phyloP scores from a whole-genome alignment of 2,888 invertebrate species.

The Cosmia pyralina region DNA sequence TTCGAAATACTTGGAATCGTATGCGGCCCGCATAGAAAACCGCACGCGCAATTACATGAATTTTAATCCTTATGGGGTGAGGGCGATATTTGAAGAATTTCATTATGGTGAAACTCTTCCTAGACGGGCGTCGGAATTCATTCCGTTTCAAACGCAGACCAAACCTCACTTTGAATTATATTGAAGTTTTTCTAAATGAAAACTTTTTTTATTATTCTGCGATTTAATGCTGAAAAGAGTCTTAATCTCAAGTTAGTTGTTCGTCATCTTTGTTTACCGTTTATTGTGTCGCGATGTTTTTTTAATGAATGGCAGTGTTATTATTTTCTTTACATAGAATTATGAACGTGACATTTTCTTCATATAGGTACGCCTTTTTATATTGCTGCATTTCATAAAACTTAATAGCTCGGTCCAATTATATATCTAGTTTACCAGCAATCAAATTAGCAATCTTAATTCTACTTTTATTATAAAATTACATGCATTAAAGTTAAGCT shows the following conservation, averaged over 20 bases:
- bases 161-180: constrained; percentile 79
- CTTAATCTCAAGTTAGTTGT: constrained; percentile 60
- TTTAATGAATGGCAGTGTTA: constrained; percentile 19
- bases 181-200: constrained; percentile 81
- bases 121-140: constrained; percentile 81
- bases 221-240: constrained; percentile 71
- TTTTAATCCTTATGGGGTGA: constrained; percentile 81
- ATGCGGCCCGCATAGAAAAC: constrained; percentile 67
- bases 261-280: constrained; percentile 64
- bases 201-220: constrained; percentile 80
- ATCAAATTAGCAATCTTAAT: constrained; percentile 28
- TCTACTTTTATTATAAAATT: constrained; percentile 31
- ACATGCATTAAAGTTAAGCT: constrained; percentile 5
- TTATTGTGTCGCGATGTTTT: constrained; percentile 38
- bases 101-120: constrained; percentile 85
- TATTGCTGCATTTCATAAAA: constrained; percentile 24
- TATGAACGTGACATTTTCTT: background rate
- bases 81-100: constrained; percentile 87
- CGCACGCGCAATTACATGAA: constrained; percentile 82
- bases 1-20: constrained; percentile 62
- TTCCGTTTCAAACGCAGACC: constrained; percentile 81
- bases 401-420: background rate
- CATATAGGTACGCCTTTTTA: background rate
- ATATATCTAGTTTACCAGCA: constrained; percentile 12
- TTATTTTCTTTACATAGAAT: constrained; percentile 23